Evolutionary conservation across 2,113 vertebrate genomes (phyloP), one percentile per base, ranked within the genome.

Genomic region (Channa maculata): DNA sequence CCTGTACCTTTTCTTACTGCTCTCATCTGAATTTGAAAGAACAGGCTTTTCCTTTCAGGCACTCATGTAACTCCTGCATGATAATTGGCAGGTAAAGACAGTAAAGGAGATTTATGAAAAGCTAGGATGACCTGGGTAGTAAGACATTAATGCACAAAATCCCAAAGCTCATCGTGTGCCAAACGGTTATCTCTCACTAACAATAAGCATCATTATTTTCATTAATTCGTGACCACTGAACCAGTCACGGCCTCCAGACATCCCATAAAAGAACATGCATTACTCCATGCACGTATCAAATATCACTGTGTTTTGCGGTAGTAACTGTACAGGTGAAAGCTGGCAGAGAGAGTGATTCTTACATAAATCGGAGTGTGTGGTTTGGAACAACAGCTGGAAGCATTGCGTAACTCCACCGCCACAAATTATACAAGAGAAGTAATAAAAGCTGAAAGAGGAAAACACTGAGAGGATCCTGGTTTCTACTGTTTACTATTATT

Each of bases 91-190:
- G 13, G 6, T n/a, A 43, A 11, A 66, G 34, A 66, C 49, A 66
- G 9, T 78, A 71, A 77, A 82, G 60, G 14, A 75, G 75, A 88
- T 87, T 82, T 79, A 86, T 75, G 41, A 36, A 78, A 83, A 69
- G 48, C n/a, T 48, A 43, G 13, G 0, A n/a, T n/a, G 12, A 57
- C 48, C 14, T 24, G 34, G 57, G 59, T 70, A 71, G 71, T 81
- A 61, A 64, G 38, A 74, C 53, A 83, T 72, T 52, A 67, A 48
- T 45, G 46, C 36, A 69, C 44, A 76, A 75, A 82, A 72, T 79
- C 77, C 62, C 55, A 59, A 50, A 65, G 45, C 50, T 24, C 13
- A 54, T 71, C 60, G 15, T n/a, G 76, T 54, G 62, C 84, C 88
- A 86, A 65, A 55, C 38, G 14, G 75, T 73, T 73, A 81, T 87